Conservation (phyloP, 1,140 invertebrate species). For the Anastrepha obliqua region DNA sequence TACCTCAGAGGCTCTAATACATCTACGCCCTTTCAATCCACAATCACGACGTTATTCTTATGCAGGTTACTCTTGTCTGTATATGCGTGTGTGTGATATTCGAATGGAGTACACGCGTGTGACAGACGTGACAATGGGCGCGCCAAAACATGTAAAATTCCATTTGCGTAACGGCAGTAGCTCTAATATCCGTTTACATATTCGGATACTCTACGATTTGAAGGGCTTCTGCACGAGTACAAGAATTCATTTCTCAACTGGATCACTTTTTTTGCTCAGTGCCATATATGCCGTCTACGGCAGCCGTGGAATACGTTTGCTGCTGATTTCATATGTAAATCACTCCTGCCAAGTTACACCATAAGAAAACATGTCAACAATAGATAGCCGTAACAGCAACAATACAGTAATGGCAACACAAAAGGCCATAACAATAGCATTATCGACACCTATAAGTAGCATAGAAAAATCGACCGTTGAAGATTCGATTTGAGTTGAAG, state of each 20-base stretch:
- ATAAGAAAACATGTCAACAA: conserved; percentile 17
- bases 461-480: background rate
- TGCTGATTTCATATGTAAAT: background rate
- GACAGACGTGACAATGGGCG: background rate
- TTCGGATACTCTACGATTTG: background rate
- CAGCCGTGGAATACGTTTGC: background rate
- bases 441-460: background rate
- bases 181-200: conserved; percentile 3
- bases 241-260: background rate
- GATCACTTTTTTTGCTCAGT: background rate
- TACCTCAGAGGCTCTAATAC: too few species aligned
- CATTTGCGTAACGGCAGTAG: background rate
- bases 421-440: background rate
- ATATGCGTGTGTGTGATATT: background rate
- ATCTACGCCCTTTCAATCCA: too few species aligned
- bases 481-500: background rate
- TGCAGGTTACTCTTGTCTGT: background rate
- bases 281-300: background rate
- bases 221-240: background rate
- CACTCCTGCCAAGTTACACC: background rate
- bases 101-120: background rate
- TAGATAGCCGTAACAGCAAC: background rate
- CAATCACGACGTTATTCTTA: too few species aligned
- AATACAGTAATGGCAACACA: background rate
- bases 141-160: background rate